phyloP scores from a whole-genome alignment of 2,113 vertebrate genomes.

The Chascanopsetta lugubris region DNA sequence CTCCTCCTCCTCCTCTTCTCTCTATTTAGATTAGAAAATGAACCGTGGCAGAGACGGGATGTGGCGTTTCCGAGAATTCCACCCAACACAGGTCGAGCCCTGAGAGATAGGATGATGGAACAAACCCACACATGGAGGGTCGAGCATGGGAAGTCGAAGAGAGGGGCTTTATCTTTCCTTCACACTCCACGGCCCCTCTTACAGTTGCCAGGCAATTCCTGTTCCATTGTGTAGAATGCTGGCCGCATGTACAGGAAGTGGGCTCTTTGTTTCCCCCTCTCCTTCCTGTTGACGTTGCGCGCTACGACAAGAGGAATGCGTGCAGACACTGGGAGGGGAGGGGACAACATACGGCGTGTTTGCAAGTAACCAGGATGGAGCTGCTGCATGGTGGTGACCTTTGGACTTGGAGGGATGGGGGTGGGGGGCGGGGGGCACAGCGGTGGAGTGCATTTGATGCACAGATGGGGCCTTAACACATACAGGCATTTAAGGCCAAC shows the following conservation, averaged over 20 bases:
- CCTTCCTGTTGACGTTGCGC: slow-evolving; percentile 70
- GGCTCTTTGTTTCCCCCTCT: slow-evolving; percentile 76
- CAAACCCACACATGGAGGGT: slow-evolving; percentile 33
- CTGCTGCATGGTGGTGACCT: slow-evolving; percentile 40
- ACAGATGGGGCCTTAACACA: slow-evolving; percentile 41
- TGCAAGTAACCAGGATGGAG: slow-evolving; percentile 67
- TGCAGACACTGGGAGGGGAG: slow-evolving; percentile 34
- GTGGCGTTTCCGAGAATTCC: slow-evolving; percentile 10
- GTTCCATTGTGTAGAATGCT: slow-evolving; percentile 69
- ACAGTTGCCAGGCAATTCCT: slow-evolving; percentile 75
- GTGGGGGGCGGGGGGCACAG: too few relatives aligned
- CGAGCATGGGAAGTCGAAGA: slow-evolving; percentile 25
- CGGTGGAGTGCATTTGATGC: too few relatives aligned
- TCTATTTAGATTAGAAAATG: background rate
- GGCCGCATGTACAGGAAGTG: slow-evolving; percentile 75
- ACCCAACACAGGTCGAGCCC: slow-evolving; percentile 8
- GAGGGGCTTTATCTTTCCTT: slow-evolving; percentile 68
- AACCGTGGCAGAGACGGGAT: background rate
- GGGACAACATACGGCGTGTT: slow-evolving; percentile 52
- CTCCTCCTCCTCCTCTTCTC: background rate
- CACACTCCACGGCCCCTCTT: slow-evolving; percentile 59
- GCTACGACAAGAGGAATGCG: slow-evolving; percentile 43
- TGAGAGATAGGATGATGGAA: slow-evolving; percentile 30
- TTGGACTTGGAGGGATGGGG: slow-evolving; percentile 15
- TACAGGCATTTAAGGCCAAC: slow-evolving; percentile 19